Evolutionary conservation across 2,113 vertebrate species (phyloP), one percentile per base, ranked within the genome.

Genomic region (Larimichthys crocea): DNA sequence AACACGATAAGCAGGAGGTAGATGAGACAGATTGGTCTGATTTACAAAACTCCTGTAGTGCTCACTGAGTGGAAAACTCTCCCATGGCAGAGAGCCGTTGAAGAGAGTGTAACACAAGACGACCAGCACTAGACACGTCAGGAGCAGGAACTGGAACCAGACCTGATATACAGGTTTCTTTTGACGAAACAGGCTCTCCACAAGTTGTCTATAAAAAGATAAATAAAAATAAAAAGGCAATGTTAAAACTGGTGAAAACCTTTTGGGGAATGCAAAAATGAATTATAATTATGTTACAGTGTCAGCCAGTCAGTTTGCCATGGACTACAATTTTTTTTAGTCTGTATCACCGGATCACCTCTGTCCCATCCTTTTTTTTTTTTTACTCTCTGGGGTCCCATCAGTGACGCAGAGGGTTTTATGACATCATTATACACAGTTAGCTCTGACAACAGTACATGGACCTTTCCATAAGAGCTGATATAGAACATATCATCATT

Each of bases 81-180:
- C n/a, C 76, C n/a, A 42, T 2, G 65, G 16, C 24, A 24, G 0
- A 11, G 40, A 50, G 19, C 4, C 0, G 2, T 6, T 29, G 0
- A 24, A 82, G 20, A 59, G 0, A 42, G 1, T 8, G 26, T 31
- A 82, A 57, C 4, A 79, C 3, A 84, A 20, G 19, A 73, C 0
- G 1, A 76, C 0, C 50, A 77, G 0, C 5, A 8, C 3, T 0
- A 89, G 1, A 59, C 73, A 59, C 2, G 89, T 0, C 5, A 86
- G 2, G 5, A 94, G 16, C 49, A 90, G 42, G 35, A 66, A 3
- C 31, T 22, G 2, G 78, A 92, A 91, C 26, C 67, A 84, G 48
- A 1, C 53, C 0, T 19, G 55, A 31, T 81, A 50, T 0, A 3
- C 11, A 24, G 4, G 8, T 6, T 26, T 87, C 79, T 57, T 90